Percentiles rank a stretch among this genome's conserved stretches.
Conservation (phyloP, 2,888 invertebrate species). For the Orchesella flavescens region DNA sequence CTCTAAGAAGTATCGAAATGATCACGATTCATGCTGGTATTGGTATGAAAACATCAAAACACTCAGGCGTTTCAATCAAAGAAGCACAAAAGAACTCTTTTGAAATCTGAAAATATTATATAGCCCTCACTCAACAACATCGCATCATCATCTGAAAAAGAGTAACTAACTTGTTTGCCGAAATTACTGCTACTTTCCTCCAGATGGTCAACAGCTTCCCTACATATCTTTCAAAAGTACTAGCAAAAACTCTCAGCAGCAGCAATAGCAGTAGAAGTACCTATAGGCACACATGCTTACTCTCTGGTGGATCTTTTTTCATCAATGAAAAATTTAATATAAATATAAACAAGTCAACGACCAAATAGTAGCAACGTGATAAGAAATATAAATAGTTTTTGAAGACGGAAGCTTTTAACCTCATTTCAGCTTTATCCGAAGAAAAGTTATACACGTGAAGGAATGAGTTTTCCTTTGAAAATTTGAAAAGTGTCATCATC, state of each 20-base stretch:
- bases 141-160: too few species aligned
- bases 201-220: slow-evolving; percentile 23
- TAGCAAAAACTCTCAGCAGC: slow-evolving; percentile 3
- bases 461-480: background rate
- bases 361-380: background rate
- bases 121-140: background rate
- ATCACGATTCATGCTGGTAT: slow-evolving; percentile 41
- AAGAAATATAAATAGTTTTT: background rate
- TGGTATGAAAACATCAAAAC: slow-evolving; percentile 17
- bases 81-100: background rate
- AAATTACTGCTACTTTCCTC: background rate
- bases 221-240: slow-evolving; percentile 32
- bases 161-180: too few species aligned
- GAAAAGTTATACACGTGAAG: background rate
- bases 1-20: slow-evolving; percentile 23
- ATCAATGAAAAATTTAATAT: too few species aligned
- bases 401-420: background rate
- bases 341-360: background rate
- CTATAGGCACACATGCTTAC: background rate
- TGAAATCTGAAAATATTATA: background rate
- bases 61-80: background rate
- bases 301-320: background rate
- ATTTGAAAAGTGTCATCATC: background rate
- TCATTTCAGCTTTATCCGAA: background rate
- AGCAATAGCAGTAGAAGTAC: background rate